Conservation (phyloP, 2,888 invertebrate species). For the Eupithecia exiguata region DNA sequence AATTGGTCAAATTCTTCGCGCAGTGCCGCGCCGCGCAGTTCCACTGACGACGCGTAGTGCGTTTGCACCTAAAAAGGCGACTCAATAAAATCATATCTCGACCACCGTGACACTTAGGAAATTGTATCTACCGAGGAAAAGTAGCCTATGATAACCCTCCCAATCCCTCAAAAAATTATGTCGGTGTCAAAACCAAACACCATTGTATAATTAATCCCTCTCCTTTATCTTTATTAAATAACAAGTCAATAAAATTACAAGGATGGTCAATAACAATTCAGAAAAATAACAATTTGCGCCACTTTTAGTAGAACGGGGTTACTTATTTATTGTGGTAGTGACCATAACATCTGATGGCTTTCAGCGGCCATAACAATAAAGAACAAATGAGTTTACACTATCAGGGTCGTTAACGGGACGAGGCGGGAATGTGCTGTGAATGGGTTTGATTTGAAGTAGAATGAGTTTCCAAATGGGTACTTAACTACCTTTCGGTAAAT, state of each 20-base stretch:
- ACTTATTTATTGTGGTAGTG: constrained; percentile 9
- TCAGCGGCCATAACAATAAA: constrained; percentile 12
- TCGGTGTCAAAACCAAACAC: too few species aligned
- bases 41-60: too few species aligned
- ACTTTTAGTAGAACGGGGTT: constrained; percentile 9
- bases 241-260: constrained; percentile 16
- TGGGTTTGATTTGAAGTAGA: neutral
- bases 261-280: constrained; percentile 20
- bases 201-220: too few species aligned
- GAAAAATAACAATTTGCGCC: constrained; percentile 14
- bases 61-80: too few species aligned
- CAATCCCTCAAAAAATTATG: too few species aligned
- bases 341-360: constrained; percentile 6
- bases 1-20: too few species aligned
- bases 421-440: neutral
- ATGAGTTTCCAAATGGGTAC: neutral
- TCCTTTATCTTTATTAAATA: too few species aligned
- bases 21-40: too few species aligned
- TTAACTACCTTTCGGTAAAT: neutral
- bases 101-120: too few species aligned
- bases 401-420: neutral
- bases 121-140: too few species aligned
- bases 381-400: constrained; percentile 2
- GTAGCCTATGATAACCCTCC: too few species aligned
- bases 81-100: too few species aligned